Evolutionary conservation across 2,888 invertebrate genomes (phyloP), one percentile per base, ranked within the genome.

Genomic region (Harpagoxenus sublaevis): DNA sequence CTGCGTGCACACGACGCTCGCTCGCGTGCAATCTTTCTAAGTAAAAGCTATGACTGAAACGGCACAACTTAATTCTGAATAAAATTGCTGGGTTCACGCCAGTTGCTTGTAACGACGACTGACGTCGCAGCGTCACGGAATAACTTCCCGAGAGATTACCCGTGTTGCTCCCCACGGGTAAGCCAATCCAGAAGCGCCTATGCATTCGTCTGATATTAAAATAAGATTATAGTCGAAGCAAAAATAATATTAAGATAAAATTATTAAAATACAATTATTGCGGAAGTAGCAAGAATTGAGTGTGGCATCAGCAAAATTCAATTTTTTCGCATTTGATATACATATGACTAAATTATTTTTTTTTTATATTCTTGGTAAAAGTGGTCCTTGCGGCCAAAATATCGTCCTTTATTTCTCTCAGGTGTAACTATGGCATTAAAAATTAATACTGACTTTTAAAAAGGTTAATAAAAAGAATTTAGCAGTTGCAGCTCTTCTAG

Each of bases 61-160:
- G 55, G 84, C 65, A 65, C 71, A 77, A 85, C 85, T 85, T 85
- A 83, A 85, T 85, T 83, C 51, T 53, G 65, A 66, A 55, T 84
- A 73, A 84, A 81, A 81, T 65, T 84, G 81, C 51, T 35, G 23
- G 57, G 63, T 71, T 81, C 73, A 77, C 81, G 65, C 65, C 55
- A 66, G 53, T 81, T 62, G 57, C 70, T 66, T 62, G 23, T 60
- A 79, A 18, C 45, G 18, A 55, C 68, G 28, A 79, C 28, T 23
- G 48, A 79, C 74, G 35, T 73, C 74, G 57, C 23, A 48, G 57
- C 57, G 60, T 60, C 79, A 74, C 48, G 75, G 4, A 79, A 79
- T 57, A 73, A 57, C 57, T 45, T 74, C 77, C 48, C 60, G 31
- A 28, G 57, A 60, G 60, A 79, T 73, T 79, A 79, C 18, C 12